A percentile compares a stretch with the other conserved stretches of the same genome.
Evolutionary conservation across 2,888 invertebrate species (phyloP).

Genomic region (Protodeltote pygarga): DNA sequence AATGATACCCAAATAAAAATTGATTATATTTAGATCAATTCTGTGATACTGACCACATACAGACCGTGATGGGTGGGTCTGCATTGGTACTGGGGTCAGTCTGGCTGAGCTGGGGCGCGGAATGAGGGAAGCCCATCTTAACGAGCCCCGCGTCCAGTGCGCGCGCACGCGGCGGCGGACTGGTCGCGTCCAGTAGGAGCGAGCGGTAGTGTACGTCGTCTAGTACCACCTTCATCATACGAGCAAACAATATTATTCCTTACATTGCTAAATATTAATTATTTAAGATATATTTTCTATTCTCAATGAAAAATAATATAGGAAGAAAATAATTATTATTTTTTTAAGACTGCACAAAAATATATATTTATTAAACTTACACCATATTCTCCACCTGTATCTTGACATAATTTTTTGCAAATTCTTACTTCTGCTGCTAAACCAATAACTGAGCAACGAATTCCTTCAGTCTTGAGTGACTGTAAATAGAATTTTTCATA

Average conservation of each 20-base stretch:
- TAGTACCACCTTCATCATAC: slow-evolving; percentile 87
- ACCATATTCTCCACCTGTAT: slow-evolving; percentile 95
- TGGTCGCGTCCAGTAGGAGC: slow-evolving; percentile 85
- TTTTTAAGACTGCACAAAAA: not conserved
- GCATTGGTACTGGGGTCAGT: slow-evolving; percentile 67
- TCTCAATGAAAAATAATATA: too few relatives aligned
- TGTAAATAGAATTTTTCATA: slow-evolving; percentile 67
- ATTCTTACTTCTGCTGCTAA: slow-evolving; percentile 98
- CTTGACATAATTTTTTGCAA: slow-evolving; percentile 93
- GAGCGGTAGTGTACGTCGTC: slow-evolving; percentile 92
- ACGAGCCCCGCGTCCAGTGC: slow-evolving; percentile 92
- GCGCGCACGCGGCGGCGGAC: slow-evolving; percentile 87
- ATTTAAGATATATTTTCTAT: too few relatives aligned
- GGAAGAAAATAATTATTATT: too few relatives aligned
- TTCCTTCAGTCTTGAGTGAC: slow-evolving; percentile 92
- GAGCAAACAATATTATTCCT: not conserved
- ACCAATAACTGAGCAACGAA: slow-evolving; percentile 97
- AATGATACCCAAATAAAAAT: too few relatives aligned
- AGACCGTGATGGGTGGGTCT: slow-evolving; percentile 93
- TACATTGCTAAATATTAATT: too few relatives aligned
- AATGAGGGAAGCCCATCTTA: slow-evolving; percentile 98
- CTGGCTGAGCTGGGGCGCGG: slow-evolving; percentile 86
- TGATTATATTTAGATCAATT: too few relatives aligned
- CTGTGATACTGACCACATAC: slow-evolving; percentile 92
- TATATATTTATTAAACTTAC: slow-evolving; percentile 56